Base-by-base conservation (phyloP, 2,797 vertebrate genomes). In the Cygnus olor region DNA sequence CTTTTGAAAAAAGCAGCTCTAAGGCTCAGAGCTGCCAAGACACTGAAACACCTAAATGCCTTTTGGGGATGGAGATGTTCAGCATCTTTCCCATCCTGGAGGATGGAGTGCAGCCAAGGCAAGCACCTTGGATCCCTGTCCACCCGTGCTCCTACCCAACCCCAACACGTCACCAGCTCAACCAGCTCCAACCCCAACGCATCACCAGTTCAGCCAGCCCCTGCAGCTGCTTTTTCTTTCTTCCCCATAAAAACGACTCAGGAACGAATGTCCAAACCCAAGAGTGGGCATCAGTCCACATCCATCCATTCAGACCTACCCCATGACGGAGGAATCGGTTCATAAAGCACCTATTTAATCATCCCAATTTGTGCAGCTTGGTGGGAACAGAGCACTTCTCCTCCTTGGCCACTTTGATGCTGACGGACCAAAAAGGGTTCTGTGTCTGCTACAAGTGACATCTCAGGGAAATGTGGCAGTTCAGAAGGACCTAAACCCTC, bases 331-430 rank as follows among this genome's bases (percentile, higher is more conserved):
- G 34, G 77, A 78, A 56, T 88, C 76, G 21, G 49, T 56, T 85
- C 22, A 51, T 76, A 94, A 76, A 88, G 40, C 65, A 88, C 36
- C 34, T 71, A 60, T 64, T 68, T 60, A 85, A 77, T 36, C 58
- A 63, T 32, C 11, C 0, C 0, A 32, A 32, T 11, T 44, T 32
- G 40, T 65, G 63, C 40, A 65, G 27, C 38, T 30, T 42, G 6
- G 18, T 30, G 42, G 40, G 14, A 13, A 44, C 28, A 65, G 18
- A 42, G 27, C 19, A 15, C 6, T 32, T 32, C 63, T 65, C 40
- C 58, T 60, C 36, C 61, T 64, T 21, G 24, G 38, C 38, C 38
- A 42, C 18, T 30, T 30, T 21, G 42, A 38, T 28, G 28, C 28
- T 42, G 61, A 42, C 30, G 38, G 61, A 42, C 17, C 61, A 64